These are phyloP conservation scores for Dryomyza anilis DNA, from an alignment of 2,888 invertebrate species.

Conservation along the genomic window DNA sequence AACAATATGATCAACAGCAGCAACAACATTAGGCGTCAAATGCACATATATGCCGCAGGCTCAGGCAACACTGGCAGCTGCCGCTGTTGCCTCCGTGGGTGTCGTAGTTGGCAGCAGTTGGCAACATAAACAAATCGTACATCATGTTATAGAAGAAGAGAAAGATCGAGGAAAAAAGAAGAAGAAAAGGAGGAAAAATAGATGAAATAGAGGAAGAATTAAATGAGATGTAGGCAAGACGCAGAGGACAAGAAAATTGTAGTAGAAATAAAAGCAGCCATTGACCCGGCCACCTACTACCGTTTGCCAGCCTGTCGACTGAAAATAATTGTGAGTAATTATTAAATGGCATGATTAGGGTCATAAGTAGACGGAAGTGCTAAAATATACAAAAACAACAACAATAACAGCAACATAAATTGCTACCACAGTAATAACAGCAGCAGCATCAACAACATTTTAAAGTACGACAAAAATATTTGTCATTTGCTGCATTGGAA, in stretches of 20 bases:
- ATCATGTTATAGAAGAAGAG: too few species aligned
- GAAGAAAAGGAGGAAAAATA: background rate
- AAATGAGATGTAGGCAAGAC: background rate
- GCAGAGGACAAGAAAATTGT: too few species aligned
- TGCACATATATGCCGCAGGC: background rate
- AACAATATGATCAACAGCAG: background rate
- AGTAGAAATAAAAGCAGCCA: background rate
- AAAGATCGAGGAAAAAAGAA: background rate
- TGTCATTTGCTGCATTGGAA: too few species aligned
- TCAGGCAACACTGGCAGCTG: background rate
- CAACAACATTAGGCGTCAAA: background rate
- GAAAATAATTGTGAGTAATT: slow-evolving; percentile 12
- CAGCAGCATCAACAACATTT: too few species aligned
- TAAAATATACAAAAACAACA: too few species aligned
- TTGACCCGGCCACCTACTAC: too few species aligned
- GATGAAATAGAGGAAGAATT: background rate
- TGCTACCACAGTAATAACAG: too few species aligned
- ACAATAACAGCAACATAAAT: too few species aligned
- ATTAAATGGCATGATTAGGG: slow-evolving; percentile 14
- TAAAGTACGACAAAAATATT: too few species aligned
- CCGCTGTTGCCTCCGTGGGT: background rate
- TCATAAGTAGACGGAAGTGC: background rate
- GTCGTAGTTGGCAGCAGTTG: background rate
- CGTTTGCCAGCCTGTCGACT: background rate
- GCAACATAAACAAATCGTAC: too few species aligned